Evolutionary conservation across 1,140 invertebrate genomes (phyloP).

Genomic region (Halictus rubicundus): DNA sequence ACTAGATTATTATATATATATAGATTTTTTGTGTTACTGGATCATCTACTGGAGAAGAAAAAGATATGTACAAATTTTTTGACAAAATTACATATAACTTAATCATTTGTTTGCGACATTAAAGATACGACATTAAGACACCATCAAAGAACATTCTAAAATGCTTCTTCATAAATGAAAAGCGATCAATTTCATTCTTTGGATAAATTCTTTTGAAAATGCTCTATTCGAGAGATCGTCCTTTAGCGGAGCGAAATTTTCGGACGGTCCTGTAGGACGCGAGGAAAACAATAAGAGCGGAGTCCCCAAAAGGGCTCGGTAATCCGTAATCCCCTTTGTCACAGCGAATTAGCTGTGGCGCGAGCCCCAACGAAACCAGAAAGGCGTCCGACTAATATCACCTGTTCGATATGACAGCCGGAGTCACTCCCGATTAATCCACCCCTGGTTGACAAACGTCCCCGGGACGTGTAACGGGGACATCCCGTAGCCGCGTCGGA

Average conservation of each 20-base stretch:
- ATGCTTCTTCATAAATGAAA: no score
- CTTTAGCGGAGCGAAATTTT: not conserved
- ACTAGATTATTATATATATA: no score
- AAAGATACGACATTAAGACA: no score
- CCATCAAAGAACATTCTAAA: no score
- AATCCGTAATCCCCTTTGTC: not conserved
- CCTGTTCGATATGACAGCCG: not conserved
- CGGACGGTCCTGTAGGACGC: not conserved
- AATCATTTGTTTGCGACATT: no score
- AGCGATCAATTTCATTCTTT: no score
- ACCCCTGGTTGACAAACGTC: conserved; percentile 32
- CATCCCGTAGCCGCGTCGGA: not conserved
- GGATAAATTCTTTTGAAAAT: no score
- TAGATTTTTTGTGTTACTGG: no score
- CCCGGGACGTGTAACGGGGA: not conserved
- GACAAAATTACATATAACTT: no score
- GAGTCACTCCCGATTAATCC: conserved; percentile 27
- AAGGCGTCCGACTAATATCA: not conserved
- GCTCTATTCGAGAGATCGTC: no score
- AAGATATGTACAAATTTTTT: no score
- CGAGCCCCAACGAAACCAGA: not conserved
- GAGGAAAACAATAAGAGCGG: not conserved
- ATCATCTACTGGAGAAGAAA: no score
- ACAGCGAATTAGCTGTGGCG: not conserved
- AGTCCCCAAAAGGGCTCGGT: not conserved